phyloP scores from a whole-genome alignment of 2,888 invertebrate species.

The Orthonevra nobilis region DNA sequence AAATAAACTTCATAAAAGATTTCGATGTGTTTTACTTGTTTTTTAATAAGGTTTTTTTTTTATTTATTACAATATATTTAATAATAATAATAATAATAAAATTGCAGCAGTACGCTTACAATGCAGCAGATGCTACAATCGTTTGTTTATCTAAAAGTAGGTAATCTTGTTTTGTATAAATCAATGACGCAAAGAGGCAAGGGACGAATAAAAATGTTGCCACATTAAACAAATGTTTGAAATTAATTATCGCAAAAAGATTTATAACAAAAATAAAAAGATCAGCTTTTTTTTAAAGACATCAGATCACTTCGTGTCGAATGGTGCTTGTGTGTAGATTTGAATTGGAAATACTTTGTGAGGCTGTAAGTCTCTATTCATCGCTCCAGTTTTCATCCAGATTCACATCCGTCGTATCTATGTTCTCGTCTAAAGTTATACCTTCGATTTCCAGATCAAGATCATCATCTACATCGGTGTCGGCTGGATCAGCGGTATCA shows the following conservation, averaged over 20 bases:
- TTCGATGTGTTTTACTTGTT: slow-evolving; percentile 15
- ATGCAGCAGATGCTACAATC: slow-evolving; percentile 50
- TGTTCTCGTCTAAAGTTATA: slow-evolving; percentile 88
- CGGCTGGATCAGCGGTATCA: slow-evolving; percentile 10
- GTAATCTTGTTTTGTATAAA: slow-evolving; percentile 35
- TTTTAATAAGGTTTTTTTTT: slow-evolving; percentile 44
- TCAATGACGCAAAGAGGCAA: slow-evolving; percentile 33
- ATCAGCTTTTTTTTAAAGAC: slow-evolving; percentile 5
- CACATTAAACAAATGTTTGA: too few relatives aligned
- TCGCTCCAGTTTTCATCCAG: slow-evolving; percentile 86
- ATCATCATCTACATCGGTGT: slow-evolving; percentile 83
- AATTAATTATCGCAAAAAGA: slow-evolving; percentile 3
- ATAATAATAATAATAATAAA: slow-evolving; percentile 61
- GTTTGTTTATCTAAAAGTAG: slow-evolving; percentile 59
- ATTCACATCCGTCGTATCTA: slow-evolving; percentile 88
- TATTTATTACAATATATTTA: slow-evolving; percentile 59
- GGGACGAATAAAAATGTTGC: too few relatives aligned
- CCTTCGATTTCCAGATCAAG: slow-evolving; percentile 92
- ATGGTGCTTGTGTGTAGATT: background rate
- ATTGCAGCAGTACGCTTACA: slow-evolving; percentile 33
- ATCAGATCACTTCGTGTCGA: too few relatives aligned
- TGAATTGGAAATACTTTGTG: slow-evolving; percentile 15
- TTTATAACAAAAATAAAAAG: slow-evolving; percentile 9
- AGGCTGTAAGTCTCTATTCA: slow-evolving; percentile 44
- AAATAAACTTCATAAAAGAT: background rate